Conservation (phyloP, 2,113 vertebrate genomes). For the Proterorhinus semilunaris region DNA sequence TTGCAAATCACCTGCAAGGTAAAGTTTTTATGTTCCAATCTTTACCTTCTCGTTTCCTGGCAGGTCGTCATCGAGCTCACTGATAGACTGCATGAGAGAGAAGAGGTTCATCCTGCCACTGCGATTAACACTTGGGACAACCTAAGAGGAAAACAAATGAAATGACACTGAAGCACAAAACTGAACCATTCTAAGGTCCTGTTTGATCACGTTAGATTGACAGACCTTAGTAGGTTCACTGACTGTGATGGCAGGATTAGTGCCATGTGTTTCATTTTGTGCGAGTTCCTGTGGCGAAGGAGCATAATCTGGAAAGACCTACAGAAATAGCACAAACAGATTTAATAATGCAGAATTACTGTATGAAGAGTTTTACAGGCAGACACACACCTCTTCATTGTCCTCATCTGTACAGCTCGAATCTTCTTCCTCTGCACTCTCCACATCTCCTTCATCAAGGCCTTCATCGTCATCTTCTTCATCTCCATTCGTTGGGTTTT, state of each 20-base stretch:
- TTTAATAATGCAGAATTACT: neutral
- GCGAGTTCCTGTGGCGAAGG: neutral
- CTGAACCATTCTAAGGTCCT: neutral
- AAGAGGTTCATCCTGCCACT: conserved; percentile 89
- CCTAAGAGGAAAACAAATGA: conserved; percentile 32
- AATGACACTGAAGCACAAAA: neutral
- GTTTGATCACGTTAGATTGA: neutral
- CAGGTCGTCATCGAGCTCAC: conserved; percentile 78
- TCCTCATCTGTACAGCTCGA: conserved; percentile 35
- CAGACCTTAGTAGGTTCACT: conserved; percentile 63
- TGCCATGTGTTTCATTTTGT: neutral
- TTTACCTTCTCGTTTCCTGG: conserved; percentile 61
- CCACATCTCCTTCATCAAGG: conserved; percentile 31
- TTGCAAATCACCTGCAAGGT: neutral
- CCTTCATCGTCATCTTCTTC: conserved; percentile 36
- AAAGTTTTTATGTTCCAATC: neutral
- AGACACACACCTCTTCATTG: conserved; percentile 41
- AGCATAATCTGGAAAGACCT: conserved; percentile 64
- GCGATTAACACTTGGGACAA: conserved; percentile 56
- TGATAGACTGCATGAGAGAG: conserved; percentile 92
- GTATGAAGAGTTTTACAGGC: neutral
- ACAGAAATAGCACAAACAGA: neutral
- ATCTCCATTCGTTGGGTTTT: conserved; percentile 8
- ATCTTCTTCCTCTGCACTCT: conserved; percentile 35
- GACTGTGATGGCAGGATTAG: conserved; percentile 59